Evolutionary conservation across 2,888 invertebrate genomes (phyloP).

Genomic region (Polietes domitor): DNA sequence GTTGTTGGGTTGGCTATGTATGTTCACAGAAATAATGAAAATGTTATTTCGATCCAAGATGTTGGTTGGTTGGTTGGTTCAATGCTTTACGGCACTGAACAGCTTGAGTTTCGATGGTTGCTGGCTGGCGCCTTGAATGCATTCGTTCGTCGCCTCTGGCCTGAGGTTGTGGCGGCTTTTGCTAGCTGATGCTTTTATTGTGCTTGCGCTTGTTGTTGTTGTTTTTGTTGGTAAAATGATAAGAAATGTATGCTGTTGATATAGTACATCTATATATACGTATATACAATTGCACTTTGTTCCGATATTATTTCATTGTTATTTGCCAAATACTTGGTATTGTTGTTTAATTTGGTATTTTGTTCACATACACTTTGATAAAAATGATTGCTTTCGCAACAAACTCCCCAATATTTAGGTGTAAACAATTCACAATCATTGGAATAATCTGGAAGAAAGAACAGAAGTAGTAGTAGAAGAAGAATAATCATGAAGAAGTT

Average conservation of each 20-base stretch:
- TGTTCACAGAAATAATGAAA: slow-evolving; percentile 40
- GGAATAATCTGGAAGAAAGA: background rate
- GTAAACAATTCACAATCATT: background rate
- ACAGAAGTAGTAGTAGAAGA: background rate
- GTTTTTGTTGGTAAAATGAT: slow-evolving; percentile 63
- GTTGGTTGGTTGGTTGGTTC: slow-evolving; percentile 46
- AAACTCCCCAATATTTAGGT: background rate
- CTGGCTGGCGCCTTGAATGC: slow-evolving; percentile 48
- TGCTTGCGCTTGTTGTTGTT: slow-evolving; percentile 35
- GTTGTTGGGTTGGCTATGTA: no score
- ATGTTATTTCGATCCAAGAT: slow-evolving; percentile 58
- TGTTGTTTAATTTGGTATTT: slow-evolving; percentile 59
- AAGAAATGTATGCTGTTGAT: slow-evolving; percentile 39
- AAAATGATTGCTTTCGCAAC: background rate
- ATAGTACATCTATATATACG: background rate
- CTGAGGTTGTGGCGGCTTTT: slow-evolving; percentile 36
- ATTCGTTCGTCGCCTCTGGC: slow-evolving; percentile 17
- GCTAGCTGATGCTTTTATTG: no score
- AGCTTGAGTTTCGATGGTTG: slow-evolving; percentile 58
- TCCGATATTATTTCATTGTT: slow-evolving; percentile 56
- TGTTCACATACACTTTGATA: slow-evolving; percentile 35
- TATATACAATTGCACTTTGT: slow-evolving; percentile 49
- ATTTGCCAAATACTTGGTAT: slow-evolving; percentile 61
- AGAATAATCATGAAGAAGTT: no score
- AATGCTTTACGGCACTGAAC: slow-evolving; percentile 37